Evolutionary conservation across 2,888 invertebrate species (phyloP).

Genomic region (Ormyrus labotus): DNA sequence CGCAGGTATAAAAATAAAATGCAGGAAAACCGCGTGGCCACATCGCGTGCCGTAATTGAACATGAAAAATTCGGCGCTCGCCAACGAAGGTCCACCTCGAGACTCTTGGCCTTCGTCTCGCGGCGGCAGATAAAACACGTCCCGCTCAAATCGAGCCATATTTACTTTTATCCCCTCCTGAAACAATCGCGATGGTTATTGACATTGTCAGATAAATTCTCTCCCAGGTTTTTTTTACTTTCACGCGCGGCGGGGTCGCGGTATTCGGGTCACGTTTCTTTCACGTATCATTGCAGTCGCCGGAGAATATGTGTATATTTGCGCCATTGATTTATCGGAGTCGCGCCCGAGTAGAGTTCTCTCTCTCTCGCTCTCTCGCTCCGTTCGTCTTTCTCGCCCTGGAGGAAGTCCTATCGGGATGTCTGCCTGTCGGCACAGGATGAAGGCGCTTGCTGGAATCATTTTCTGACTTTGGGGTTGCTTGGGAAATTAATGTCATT

Average conservation of each 20-base stretch:
- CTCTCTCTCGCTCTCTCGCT: too few species aligned
- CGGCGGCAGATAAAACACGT: slow-evolving; percentile 45
- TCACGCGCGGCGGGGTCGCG: neutral
- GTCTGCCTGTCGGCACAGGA: too few species aligned
- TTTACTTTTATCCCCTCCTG: slow-evolving; percentile 11
- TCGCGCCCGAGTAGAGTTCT: neutral
- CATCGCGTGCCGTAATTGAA: neutral
- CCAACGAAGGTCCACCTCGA: slow-evolving; percentile 27
- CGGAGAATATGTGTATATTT: neutral
- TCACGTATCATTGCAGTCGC: slow-evolving; percentile 29
- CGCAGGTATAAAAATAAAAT: too few species aligned
- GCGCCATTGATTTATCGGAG: slow-evolving; percentile 33
- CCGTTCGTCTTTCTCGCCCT: too few species aligned
- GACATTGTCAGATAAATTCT: slow-evolving; percentile 4
- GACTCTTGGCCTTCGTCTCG: slow-evolving; percentile 35
- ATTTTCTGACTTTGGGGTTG: too few species aligned
- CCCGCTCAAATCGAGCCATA: slow-evolving; percentile 8
- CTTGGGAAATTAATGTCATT: too few species aligned
- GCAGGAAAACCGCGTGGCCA: too few species aligned
- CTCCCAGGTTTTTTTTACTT: slow-evolving; percentile 4
- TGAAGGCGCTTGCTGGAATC: too few species aligned
- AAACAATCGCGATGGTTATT: slow-evolving; percentile 30
- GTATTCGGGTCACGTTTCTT: slow-evolving; percentile 48
- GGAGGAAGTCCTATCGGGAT: too few species aligned
- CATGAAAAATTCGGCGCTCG: slow-evolving; percentile 2